phyloP scores from a whole-genome alignment of 2,113 vertebrate genomes.

The Petaurus breviceps region DNA sequence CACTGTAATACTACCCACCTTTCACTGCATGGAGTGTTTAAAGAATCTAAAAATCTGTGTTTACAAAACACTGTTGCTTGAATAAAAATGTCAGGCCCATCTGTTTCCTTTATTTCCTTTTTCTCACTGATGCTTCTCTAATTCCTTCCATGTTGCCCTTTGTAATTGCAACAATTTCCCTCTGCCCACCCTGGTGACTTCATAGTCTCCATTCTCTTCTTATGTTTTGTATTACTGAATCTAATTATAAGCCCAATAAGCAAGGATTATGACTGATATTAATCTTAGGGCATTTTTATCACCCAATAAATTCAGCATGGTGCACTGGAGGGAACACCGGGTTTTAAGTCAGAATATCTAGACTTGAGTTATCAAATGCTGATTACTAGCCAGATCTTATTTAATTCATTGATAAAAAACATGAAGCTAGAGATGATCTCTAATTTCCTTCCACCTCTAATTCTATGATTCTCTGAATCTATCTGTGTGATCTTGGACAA shows the following conservation, averaged over 20 bases:
- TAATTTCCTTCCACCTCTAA: not conserved
- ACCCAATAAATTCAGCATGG: slow-evolving; percentile 13
- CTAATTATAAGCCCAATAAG: slow-evolving; percentile 33
- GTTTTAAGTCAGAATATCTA: not conserved
- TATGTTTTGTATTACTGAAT: not conserved
- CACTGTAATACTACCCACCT: slow-evolving; percentile 6
- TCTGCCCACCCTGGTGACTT: not conserved
- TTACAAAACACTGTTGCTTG: slow-evolving; percentile 19
- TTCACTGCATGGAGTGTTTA: slow-evolving; percentile 16
- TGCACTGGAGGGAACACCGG: not conserved
- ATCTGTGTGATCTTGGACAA: not conserved
- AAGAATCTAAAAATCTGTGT: slow-evolving; percentile 19
- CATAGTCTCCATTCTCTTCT: not conserved
- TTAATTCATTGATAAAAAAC: not conserved
- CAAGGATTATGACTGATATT: not conserved
- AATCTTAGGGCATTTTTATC: not conserved
- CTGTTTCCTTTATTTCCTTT: slow-evolving; percentile 20
- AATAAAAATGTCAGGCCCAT: slow-evolving; percentile 8
- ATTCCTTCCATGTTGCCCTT: slow-evolving; percentile 17
- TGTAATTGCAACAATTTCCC: slow-evolving; percentile 14
- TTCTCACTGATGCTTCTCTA: not conserved
- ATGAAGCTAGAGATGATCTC: not conserved
- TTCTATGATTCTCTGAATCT: not conserved
- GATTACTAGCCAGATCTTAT: not conserved
- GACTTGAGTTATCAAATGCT: not conserved